Evolutionary conservation across 1,140 invertebrate species (phyloP).

Genomic region (Apis dorsata): DNA sequence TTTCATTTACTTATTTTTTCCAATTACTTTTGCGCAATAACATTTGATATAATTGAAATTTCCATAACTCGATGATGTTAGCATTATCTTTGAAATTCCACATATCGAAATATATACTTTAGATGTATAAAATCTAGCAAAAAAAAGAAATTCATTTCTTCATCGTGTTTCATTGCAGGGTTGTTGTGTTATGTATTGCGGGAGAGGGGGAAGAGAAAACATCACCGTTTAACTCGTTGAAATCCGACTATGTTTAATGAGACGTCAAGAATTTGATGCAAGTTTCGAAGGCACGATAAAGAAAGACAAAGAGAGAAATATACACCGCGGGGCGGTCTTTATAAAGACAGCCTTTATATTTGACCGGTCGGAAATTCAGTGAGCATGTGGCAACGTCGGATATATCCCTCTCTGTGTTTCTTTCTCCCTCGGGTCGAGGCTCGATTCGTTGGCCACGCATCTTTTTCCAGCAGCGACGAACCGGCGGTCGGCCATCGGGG

Average conservation of each 20-base stretch:
- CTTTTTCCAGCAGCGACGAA: conserved; percentile 52
- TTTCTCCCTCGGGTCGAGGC: conserved; percentile 36
- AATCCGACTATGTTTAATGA: conserved; percentile 66
- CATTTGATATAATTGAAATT: too few relatives aligned
- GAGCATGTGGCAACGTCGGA: conserved; percentile 73
- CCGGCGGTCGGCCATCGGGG: conserved; percentile 33
- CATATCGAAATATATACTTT: too few relatives aligned
- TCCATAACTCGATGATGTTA: too few relatives aligned
- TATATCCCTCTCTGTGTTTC: conserved; percentile 46
- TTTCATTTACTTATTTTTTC: too few relatives aligned
- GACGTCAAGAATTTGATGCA: conserved; percentile 68
- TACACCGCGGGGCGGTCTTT: conserved; percentile 44
- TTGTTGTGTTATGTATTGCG: neutral
- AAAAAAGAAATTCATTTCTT: conserved; percentile 40
- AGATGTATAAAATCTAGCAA: too few relatives aligned
- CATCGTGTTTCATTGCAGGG: neutral
- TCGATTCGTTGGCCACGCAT: conserved; percentile 61
- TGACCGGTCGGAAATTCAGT: conserved; percentile 70
- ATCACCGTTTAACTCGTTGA: conserved; percentile 57
- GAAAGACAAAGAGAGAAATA: conserved; percentile 22
- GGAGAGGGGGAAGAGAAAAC: neutral
- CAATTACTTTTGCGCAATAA: too few relatives aligned
- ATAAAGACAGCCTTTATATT: conserved; percentile 70
- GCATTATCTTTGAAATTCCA: too few relatives aligned
- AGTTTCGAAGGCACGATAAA: conserved; percentile 54